Evolutionary conservation across 2,888 invertebrate genomes (phyloP).

Genomic region (Netelia fuscicornis): DNA sequence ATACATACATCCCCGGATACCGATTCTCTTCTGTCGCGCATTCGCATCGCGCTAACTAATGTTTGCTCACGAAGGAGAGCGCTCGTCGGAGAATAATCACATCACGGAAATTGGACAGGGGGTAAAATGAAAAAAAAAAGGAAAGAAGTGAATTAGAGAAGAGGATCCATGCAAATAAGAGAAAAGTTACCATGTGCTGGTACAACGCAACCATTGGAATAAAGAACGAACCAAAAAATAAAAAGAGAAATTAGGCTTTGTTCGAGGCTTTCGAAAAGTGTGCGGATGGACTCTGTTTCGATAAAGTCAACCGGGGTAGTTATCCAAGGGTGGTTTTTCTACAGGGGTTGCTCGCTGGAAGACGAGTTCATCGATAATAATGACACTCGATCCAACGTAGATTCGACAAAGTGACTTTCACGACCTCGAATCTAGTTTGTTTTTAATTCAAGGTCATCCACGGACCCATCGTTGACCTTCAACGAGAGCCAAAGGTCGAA

Average conservation of each 20-base stretch:
- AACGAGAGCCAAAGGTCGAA: too few species aligned
- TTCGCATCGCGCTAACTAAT: conserved; percentile 82
- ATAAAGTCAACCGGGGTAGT: too few species aligned
- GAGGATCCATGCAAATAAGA: conserved; percentile 45
- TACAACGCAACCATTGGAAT: conserved; percentile 15
- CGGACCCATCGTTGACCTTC: too few species aligned
- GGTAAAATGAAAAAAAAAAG: conserved; percentile 65
- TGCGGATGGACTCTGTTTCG: too few species aligned
- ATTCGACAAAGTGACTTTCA: too few species aligned
- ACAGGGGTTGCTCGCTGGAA: too few species aligned
- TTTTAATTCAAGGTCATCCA: too few species aligned
- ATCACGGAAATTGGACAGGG: conserved; percentile 73
- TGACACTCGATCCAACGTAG: too few species aligned
- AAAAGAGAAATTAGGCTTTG: conserved; percentile 36
- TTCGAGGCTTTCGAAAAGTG: too few species aligned
- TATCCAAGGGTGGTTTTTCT: too few species aligned
- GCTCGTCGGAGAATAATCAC: conserved; percentile 81
- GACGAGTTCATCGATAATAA: too few species aligned
- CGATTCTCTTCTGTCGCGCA: conserved; percentile 54
- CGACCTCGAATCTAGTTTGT: too few species aligned
- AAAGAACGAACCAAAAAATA: conserved; percentile 32
- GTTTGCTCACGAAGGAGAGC: conserved; percentile 83
- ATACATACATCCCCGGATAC: conserved; percentile 37
- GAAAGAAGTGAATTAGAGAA: conserved; percentile 17
- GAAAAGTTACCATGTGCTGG: conserved; percentile 20